Evolutionary conservation across 2,888 invertebrate genomes (phyloP), one percentile per base, ranked within the genome.

Genomic region (Synanthedon formicaeformis): DNA sequence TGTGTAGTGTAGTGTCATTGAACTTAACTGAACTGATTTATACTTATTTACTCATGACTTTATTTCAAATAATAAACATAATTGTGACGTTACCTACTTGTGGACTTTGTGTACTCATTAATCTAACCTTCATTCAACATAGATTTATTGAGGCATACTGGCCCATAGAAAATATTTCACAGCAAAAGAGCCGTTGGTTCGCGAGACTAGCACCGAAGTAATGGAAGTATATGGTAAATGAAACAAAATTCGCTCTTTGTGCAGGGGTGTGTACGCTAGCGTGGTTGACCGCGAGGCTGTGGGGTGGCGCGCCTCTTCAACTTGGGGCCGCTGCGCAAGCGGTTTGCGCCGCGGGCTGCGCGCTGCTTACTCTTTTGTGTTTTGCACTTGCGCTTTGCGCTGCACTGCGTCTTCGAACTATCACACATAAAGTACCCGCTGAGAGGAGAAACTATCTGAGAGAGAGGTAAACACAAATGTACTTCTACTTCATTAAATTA

Each of bases 341-440:
- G 57, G 91, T 93, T 62, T 93, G 92, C 69, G 87, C 91, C 34
- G 90, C 90, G 52, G 93, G 93, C 54, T 91, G 92, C 60, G 89
- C 90, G 40, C 88, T 94, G 55, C 90, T 94, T 65, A 85, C 92
- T 45, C 72, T 90, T 41, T 88, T 94, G 51, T 93, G 93, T 67
- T 78, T 91, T 49, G 89, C 92, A 52, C 86, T 94, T 53, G 92
- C 92, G 58, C 80, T 90, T 62, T 92, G 91, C 63, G 91, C 93
- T 27, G 88, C 92, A 56, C 85, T 89, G 60, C 88, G 92, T 56
- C 75, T 92, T 60, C 79, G 89, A 58, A 88, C 89, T 63, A 78
- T 91, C 59, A 88, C 89, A 55, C 87, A 88, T 56, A 90, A 91
- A 60, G 88, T 91, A 61, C 90, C 91, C 0, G 65, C 73, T 16